Base-by-base conservation (phyloP, 2,888 invertebrate species). In the Shargacucullia verbasci region DNA sequence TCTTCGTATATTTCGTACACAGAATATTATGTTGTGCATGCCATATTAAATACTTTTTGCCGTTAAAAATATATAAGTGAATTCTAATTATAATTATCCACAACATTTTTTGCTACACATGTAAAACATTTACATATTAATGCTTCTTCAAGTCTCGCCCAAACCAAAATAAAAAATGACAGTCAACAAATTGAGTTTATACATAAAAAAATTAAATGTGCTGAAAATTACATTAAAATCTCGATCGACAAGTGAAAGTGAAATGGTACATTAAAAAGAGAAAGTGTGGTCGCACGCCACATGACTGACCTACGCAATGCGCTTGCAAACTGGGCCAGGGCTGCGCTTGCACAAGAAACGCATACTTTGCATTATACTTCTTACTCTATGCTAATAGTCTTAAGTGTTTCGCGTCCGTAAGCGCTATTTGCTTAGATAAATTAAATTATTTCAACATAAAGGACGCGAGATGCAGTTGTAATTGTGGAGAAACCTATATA, bases 271-370 rank as follows among this genome's bases (percentile, higher is more conserved):
- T 78, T 81, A 79, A 73, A 79, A 73, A 74, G 89, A 84, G 91
- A 92, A 92, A 92, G 91, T 88, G 75, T 80, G 79, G 80, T 76
- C 77, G 74, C 78, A 76, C 78, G 82, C 73, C 61, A 77, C 78
- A 83, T 86, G 87, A 85, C 87, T 91, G 90, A 90, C 91, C 91
- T 90, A 91, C 91, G 90, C 90, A 90, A 88, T 86, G 86, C 85
- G 85, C 79, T 79, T 52, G 69, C 69, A 73, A 90, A 86, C 86
- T 88, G 73, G 89, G 89, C 84, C 90, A 86, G 80, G 83, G 82
- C 75, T 83, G 75, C 70, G 67, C 81, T 84, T 84, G 80, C 83
- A 83, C 84, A 84, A 87, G 79, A 81, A 80, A 76, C 79, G 80
- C 82, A 82, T 72, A 70, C 73, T 70, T 69, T 77, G 78, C 79